Evolutionary conservation across 2,797 vertebrate species (phyloP).

Genomic region (Manis javanica): DNA sequence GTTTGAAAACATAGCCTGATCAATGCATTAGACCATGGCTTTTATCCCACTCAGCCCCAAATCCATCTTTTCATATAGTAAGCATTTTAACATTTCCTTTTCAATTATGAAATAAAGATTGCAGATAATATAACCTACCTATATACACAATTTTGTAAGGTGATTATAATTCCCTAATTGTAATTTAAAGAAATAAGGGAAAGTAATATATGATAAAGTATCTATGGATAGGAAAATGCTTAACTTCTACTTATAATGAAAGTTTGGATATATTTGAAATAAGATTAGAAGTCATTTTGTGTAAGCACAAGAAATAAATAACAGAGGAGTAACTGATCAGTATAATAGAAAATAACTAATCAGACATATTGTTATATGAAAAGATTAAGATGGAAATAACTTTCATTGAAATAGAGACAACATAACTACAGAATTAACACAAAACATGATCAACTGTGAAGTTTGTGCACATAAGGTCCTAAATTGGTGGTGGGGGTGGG

Average conservation of each 20-base stretch:
- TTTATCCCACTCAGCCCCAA: not conserved
- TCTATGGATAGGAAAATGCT: not conserved
- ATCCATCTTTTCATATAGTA: not conserved
- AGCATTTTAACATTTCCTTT: not conserved
- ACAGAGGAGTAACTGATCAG: not conserved
- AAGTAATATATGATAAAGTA: not conserved
- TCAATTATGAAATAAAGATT: constrained; percentile 19
- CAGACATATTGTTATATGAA: no score
- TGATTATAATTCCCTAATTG: not conserved
- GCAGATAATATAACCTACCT: not conserved
- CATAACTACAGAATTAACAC: not conserved
- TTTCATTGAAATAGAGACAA: not conserved
- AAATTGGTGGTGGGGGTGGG: not conserved
- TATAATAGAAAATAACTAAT: not conserved
- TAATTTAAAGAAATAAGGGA: not conserved
- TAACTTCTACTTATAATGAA: not conserved
- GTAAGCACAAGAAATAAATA: not conserved
- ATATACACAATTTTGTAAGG: not conserved
- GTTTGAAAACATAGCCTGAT: not conserved
- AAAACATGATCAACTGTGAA: not conserved
- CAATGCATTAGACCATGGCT: not conserved
- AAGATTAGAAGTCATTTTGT: not conserved
- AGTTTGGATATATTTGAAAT: not conserved
- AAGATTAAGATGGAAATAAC: not conserved
- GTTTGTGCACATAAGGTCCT: not conserved